Evolutionary conservation across 2,113 vertebrate species (phyloP), one percentile per base, ranked within the genome.

Genomic region (Ictalurus punctatus): DNA sequence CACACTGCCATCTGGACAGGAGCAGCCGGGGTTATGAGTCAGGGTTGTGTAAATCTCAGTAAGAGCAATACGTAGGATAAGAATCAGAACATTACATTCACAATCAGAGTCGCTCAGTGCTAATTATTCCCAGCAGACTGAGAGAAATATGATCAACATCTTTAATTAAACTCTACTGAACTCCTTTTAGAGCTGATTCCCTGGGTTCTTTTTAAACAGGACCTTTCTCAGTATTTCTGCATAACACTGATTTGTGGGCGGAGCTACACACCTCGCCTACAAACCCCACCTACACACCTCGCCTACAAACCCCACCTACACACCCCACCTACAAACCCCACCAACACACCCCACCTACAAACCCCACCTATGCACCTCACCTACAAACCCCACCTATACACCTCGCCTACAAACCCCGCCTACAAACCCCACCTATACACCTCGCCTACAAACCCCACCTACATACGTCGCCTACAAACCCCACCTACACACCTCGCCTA

Each of bases 1-100:
- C 87, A 88, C 81, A 88, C 27, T 37, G 19, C 87, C 87, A 88
- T 88, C 87, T 88, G 87, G 12, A 56, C 30, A 83, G 61, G 61
- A 87, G 30, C 56, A 83, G 52, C 56, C 4, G 19, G 9, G 63
- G 52, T 16, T 37, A 21, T n/a, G 79, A 19, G 61, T 34, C 37
- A 4, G 56, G 54, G 27, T 17, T 48, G 52, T 74, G 48, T 61
- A 34, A 34, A 21, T 74, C 21, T 48, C 44, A 59, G 23, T 65
- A 63, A 73, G 23, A 83, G 54, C 30, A 69, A 71, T 14, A 56
- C 3, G 6, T 69, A 2, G 17, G 40, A 84, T 84, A 44, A 84
- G 23, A 82, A 81, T 59, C 54, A 4, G 54, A 82, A 82, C 52
- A 58, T 84, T 44, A 2, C 2, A 13, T 83, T n/a, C 83, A 27